Base-by-base conservation (phyloP, 2,797 vertebrate species). In the Hipposideros larvatus region DNA sequence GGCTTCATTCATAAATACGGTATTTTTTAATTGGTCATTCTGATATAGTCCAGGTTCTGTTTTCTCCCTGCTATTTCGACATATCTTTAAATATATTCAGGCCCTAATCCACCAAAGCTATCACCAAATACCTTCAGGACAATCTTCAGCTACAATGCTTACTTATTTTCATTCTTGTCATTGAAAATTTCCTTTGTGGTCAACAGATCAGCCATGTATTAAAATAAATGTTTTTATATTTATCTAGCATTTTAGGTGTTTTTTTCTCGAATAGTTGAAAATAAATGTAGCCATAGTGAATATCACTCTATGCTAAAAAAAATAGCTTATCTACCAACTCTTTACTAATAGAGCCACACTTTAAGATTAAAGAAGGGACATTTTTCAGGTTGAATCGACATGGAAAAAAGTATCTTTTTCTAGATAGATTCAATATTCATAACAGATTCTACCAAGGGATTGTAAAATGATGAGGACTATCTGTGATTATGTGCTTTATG, bases 291-390 rank as follows among this genome's bases (percentile, higher is more conserved):
- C 5, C 10, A 87, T 28, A 74, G 31, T 55, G 24, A 70, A 28
- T 57, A 43, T 70, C 19, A 78, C 74, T 77, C 46, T 13, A 48
- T 13, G 13, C 6, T 43, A 22, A 41, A 63, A 63, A 75, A 84
- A 89, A 86, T 37, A 73, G 22, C 28, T 65, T 93, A n/a, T 48
- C 7, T 88, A 55, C 11, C 15, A 73, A 34, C 8, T 37, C 11
- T 92, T 93, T 84, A 63, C 93, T 91, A 74, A 75, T 85, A 88
- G 11, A 68, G 46, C 93, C n/a, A 88, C 4, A 80, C 3, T n/a
- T 48, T 43, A 87, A 61, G 24, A 65, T 66, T 63, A 71, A 94
- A 80, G 24, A 92, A 78, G 0, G 41, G 9, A 71, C 15, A 41
- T 65, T 79, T 79, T 74, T 68, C 31, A 85, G 26, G n/a, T 82